phyloP scores from a whole-genome alignment of 1,140 invertebrate genomes.

The Marisa cornuarietis region DNA sequence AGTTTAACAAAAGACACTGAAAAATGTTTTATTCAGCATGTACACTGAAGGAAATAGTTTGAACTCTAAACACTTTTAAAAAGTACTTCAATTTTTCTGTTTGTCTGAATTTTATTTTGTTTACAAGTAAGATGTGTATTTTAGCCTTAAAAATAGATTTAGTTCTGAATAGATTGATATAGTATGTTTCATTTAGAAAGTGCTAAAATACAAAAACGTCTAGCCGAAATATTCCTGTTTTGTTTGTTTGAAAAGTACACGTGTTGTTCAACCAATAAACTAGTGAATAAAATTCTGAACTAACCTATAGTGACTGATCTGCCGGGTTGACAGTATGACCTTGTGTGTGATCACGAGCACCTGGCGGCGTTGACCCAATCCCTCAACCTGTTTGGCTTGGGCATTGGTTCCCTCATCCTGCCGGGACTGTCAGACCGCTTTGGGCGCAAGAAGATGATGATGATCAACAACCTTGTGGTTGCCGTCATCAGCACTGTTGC shows the following conservation, averaged over 20 bases:
- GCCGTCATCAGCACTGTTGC: constrained; percentile 5
- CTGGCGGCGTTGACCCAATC: constrained; percentile 26
- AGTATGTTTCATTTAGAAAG: too few species aligned
- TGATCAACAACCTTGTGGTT: constrained; percentile 5
- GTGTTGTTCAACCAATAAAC: too few species aligned
- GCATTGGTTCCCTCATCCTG: constrained; percentile 18
- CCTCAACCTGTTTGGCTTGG: constrained; percentile 15
- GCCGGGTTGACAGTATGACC: constrained; percentile 19
- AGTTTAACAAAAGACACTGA: neutral
- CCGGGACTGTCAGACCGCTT: constrained; percentile 21
- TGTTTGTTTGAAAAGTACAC: too few species aligned
- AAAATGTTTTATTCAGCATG: neutral
- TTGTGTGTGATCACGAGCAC: constrained; percentile 24
- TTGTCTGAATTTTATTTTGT: too few species aligned
- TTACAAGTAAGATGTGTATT: too few species aligned
- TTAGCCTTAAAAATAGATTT: too few species aligned
- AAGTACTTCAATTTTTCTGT: neutral
- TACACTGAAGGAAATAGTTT: too few species aligned
- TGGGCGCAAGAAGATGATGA: constrained; percentile 20
- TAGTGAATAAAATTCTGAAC: neutral
- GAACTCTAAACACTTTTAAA: neutral
- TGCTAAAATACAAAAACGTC: too few species aligned
- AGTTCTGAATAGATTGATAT: too few species aligned
- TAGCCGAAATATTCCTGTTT: too few species aligned
- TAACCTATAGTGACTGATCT: too few species aligned